Base-by-base conservation (phyloP, 2,888 invertebrate genomes). In the Catonia carolina region DNA sequence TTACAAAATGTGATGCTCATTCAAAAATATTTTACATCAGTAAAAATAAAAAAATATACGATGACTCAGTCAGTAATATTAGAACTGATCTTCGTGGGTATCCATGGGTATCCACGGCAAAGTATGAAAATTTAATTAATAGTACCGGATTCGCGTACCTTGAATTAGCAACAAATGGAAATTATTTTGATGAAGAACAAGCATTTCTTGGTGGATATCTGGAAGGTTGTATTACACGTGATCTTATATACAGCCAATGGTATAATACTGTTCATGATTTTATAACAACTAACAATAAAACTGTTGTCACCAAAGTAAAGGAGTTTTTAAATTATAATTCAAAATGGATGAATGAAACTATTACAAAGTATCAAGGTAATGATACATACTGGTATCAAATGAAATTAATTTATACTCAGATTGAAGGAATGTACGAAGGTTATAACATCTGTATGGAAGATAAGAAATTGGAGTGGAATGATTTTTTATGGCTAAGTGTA, bases 181-280 rank as follows among this genome's bases (percentile, higher is more conserved):
- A 22, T 14, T 5, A 7, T n/a, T 14, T 14, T 18, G 27, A 27
- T 22, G 1, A 7, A 14, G 14, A 17, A 10, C 45, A 45, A 8
- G 45, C 45, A 10, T 45, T 23, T 23, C 45, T 22, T 45, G 45
- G 20, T 8, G 45, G 45, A 8, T 45, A 22, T 20, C 20, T 45
- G 8, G 45, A 45, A 15, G 45, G 45, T 6, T 20, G 8, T 45
- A 7, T 45, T n/a, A 20, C 45, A 45, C 14, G 23, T 45, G 45
- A 45, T 45, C 20, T 45, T 14, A 45, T 45, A 8, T 45, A 45
- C 12, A 45, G 45, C 27, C 45, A 18, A 2, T 45, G 45, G 45
- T 10, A 45, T n/a, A 45, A 45, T 20, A 45, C 23, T 7, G 45
- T 45, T 7, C 6, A 27, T 14, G 22, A 22, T 15, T 45, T 27